Evolutionary conservation across 1,140 invertebrate genomes (phyloP).

Genomic region (Lepidotrigona ventralis): DNA sequence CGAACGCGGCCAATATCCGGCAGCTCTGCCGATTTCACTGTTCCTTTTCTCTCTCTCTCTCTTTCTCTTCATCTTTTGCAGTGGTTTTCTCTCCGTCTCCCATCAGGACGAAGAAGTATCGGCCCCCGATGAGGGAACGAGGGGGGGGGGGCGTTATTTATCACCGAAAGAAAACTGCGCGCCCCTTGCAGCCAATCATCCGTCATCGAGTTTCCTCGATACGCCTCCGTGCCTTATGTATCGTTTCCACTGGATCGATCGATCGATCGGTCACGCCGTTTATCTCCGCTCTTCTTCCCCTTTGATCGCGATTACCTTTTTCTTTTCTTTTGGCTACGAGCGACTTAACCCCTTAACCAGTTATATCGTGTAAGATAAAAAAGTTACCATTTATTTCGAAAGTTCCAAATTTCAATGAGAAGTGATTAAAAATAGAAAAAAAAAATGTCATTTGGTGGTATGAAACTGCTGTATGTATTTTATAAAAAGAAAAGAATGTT

Average conservation of each 20-base stretch:
- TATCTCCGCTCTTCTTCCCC: not conserved
- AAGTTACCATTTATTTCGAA: too few species aligned
- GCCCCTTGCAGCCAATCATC: constrained; percentile 29
- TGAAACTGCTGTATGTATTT: too few species aligned
- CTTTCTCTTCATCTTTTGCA: too few species aligned
- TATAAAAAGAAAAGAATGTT: too few species aligned
- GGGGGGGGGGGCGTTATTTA: constrained; percentile 16
- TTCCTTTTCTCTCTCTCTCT: not conserved
- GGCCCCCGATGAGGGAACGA: not conserved
- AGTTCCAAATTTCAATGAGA: too few species aligned
- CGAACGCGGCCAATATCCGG: constrained; percentile 25
- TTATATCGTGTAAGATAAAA: too few species aligned
- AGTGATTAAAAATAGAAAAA: too few species aligned
- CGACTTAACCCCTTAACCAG: not conserved
- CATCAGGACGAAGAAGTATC: not conserved
- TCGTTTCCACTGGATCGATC: constrained; percentile 25
- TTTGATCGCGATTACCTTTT: not conserved
- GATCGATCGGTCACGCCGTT: not conserved
- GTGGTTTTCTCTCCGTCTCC: not conserved
- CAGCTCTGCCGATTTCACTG: constrained; percentile 12
- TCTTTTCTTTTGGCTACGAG: not conserved
- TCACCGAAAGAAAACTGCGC: constrained; percentile 46
- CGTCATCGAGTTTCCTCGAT: constrained; percentile 45
- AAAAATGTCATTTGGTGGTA: too few species aligned
- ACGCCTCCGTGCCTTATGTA: constrained; percentile 23